Evolutionary conservation across 1,140 invertebrate species (phyloP).

Genomic region (Acromyrmex charruanus): DNA sequence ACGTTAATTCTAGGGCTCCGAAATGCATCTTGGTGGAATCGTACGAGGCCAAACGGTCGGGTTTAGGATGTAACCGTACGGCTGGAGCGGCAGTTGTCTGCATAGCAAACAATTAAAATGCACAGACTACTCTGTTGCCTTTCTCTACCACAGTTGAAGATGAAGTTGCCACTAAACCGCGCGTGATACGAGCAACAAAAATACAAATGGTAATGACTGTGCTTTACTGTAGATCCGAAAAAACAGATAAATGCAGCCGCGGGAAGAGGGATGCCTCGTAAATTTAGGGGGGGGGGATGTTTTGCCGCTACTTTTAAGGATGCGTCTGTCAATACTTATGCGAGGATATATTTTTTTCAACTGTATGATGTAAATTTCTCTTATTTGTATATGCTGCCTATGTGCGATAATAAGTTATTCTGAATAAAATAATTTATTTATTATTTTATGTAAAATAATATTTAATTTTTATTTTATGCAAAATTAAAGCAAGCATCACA

Average conservation of each 20-base stretch:
- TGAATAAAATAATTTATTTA: neutral
- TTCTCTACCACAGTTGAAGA: conserved; percentile 47
- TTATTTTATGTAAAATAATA: neutral
- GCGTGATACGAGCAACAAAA: conserved; percentile 47
- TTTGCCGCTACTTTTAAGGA: conserved; percentile 58
- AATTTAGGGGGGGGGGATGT: conserved; percentile 40
- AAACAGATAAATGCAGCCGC: conserved; percentile 39
- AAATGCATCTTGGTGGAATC: conserved; percentile 81
- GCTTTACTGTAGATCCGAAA: conserved; percentile 60
- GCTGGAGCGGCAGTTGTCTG: conserved; percentile 52
- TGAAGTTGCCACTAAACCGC: conserved; percentile 66
- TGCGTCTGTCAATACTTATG: conserved; percentile 34
- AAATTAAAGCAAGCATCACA: neutral
- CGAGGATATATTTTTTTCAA: conserved; percentile 8
- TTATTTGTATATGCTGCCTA: neutral
- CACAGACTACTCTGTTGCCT: conserved; percentile 3
- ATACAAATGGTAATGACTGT: conserved; percentile 68
- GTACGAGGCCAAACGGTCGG: conserved; percentile 63
- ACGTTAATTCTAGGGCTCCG: conserved; percentile 83
- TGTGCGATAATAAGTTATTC: neutral
- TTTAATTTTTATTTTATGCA: neutral
- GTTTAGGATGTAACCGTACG: conserved; percentile 50
- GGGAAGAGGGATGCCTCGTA: conserved; percentile 66
- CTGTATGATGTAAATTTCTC: neutral
- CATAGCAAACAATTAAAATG: conserved; percentile 74